These are phyloP conservation scores for Sternotherus odoratus DNA, from an alignment of 2,797 vertebrate species.

Conservation along the genomic window DNA sequence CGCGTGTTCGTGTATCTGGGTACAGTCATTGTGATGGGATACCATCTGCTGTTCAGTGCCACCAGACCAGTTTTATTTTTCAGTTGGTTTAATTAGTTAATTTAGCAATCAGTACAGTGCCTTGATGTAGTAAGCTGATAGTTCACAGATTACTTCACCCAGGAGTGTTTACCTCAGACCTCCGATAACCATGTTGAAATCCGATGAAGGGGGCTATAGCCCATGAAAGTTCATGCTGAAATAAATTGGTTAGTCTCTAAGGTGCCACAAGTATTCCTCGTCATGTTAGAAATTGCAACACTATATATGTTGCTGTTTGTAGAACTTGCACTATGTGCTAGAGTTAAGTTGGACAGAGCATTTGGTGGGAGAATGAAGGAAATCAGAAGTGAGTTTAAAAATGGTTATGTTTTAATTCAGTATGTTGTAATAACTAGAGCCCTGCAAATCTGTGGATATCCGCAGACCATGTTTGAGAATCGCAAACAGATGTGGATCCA, in stretches of 20 bases:
- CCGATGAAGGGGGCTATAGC: too few relatives aligned
- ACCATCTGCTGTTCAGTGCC: neutral
- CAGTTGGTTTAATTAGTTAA: constrained; percentile 42
- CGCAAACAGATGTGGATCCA: too few relatives aligned
- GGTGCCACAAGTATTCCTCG: too few relatives aligned
- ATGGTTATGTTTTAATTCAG: neutral
- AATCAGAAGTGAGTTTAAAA: neutral
- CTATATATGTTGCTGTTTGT: neutral
- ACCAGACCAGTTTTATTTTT: constrained; percentile 29
- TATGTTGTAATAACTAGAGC: neutral
- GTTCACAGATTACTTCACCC: constrained; percentile 3
- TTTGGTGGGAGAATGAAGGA: neutral
- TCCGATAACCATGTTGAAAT: neutral
- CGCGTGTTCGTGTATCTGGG: neutral
- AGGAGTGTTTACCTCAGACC: neutral
- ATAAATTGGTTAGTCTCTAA: too few relatives aligned
- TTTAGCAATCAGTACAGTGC: neutral
- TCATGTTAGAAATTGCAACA: neutral
- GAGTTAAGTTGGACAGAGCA: neutral
- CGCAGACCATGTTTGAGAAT: too few relatives aligned
- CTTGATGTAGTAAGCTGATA: constrained; percentile 16
- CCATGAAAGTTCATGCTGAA: too few relatives aligned
- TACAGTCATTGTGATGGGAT: neutral
- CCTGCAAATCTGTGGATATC: too few relatives aligned
- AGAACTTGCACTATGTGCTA: neutral